These are phyloP conservation scores for Balanococcus diminutus DNA, from an alignment of 2,888 invertebrate genomes.

Conservation along the genomic window DNA sequence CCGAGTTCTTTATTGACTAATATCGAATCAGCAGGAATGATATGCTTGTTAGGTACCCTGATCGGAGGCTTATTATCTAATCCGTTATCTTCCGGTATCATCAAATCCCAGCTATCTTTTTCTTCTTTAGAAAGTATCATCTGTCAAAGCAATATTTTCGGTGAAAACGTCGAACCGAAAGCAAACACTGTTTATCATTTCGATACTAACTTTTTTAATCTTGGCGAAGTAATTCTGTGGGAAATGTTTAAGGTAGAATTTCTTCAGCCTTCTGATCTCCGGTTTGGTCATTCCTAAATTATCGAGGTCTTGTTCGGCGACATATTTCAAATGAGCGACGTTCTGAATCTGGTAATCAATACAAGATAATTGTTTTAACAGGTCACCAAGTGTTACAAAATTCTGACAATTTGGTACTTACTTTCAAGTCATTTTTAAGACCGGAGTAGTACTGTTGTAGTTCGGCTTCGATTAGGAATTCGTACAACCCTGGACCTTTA, in stretches of 20 bases:
- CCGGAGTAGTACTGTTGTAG: slow-evolving; percentile 85
- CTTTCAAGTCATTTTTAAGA: slow-evolving; percentile 83
- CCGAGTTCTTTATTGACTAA: slow-evolving; percentile 93
- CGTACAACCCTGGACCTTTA: slow-evolving; percentile 74
- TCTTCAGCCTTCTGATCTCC: slow-evolving; percentile 91
- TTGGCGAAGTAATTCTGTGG: slow-evolving; percentile 92
- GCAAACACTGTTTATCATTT: slow-evolving; percentile 60
- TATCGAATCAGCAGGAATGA: slow-evolving; percentile 85
- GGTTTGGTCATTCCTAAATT: slow-evolving; percentile 93
- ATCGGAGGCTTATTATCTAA: slow-evolving; percentile 62
- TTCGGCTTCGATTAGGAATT: slow-evolving; percentile 93
- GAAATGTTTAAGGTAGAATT: slow-evolving; percentile 91
- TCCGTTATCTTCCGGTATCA: slow-evolving; percentile 58
- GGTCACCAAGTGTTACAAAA: not conserved
- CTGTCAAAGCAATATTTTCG: slow-evolving; percentile 58
- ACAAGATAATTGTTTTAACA: not conserved
- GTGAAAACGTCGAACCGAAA: not conserved
- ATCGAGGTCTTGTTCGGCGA: slow-evolving; percentile 87
- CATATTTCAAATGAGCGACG: slow-evolving; percentile 90
- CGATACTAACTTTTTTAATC: slow-evolving; percentile 73
- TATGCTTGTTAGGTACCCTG: slow-evolving; percentile 82
- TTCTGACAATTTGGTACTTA: slow-evolving; percentile 58
- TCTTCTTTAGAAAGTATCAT: slow-evolving; percentile 62
- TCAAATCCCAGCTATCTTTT: slow-evolving; percentile 59
- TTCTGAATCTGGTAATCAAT: slow-evolving; percentile 69